A percentile compares a stretch with the other conserved stretches of the same genome.
Conservation (phyloP, 2,797 vertebrate species). For the Streptopelia turtur region DNA sequence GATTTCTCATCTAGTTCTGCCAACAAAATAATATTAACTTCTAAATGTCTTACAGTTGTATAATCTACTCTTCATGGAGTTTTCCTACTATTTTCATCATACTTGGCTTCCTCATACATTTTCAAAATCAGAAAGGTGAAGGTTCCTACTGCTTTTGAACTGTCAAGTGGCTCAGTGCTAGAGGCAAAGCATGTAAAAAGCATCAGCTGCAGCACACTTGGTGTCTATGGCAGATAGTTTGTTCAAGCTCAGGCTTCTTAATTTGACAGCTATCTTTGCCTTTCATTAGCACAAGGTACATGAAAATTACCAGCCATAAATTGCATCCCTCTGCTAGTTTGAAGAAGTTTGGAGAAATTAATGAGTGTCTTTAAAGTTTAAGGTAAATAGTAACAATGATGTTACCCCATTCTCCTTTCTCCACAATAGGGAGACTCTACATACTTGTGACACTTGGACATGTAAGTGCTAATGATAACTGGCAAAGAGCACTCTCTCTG, state of each 20-base stretch:
- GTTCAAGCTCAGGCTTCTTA: not conserved
- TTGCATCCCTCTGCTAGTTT: not conserved
- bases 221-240: not conserved
- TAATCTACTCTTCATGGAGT: not conserved
- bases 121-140: not conserved
- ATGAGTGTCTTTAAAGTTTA: not conserved
- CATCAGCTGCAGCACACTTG: not conserved
- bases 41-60: not conserved
- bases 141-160: not conserved
- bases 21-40: not conserved
- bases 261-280: not conserved
- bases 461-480: not conserved
- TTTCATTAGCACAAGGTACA: not conserved
- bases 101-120: not conserved
- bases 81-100: not conserved
- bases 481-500: not conserved
- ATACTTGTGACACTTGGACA: not conserved
- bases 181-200: not conserved
- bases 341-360: not conserved
- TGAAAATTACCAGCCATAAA: not conserved
- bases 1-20: not conserved
- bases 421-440: not conserved
- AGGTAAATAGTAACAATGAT: not conserved
- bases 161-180: not conserved
- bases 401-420: not conserved